Evolutionary conservation across 1,140 invertebrate species (phyloP).

Genomic region (Agrypnia vestita): DNA sequence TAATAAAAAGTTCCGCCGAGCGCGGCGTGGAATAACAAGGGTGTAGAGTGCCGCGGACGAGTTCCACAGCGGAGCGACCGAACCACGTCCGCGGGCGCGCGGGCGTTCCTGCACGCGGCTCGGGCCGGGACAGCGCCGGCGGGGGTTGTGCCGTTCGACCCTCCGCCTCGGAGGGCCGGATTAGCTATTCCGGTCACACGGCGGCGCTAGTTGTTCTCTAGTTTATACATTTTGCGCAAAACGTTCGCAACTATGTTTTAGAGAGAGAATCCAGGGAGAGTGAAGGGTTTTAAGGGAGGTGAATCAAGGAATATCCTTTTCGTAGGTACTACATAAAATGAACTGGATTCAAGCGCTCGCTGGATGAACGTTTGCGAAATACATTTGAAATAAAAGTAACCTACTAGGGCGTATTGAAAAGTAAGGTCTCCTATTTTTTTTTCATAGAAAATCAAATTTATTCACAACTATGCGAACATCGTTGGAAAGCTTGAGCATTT

Average conservation of each 20-base stretch:
- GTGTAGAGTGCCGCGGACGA: neutral
- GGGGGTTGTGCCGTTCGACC: neutral
- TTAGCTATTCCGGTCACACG: slow-evolving; percentile 7
- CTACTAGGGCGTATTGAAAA: no score
- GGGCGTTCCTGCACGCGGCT: neutral
- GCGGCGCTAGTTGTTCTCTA: neutral
- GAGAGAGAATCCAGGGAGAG: neutral
- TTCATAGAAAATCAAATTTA: no score
- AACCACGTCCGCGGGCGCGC: neutral
- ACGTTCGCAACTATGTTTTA: neutral
- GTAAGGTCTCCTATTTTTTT: no score
- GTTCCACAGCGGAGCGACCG: neutral
- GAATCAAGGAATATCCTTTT: no score
- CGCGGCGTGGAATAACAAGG: no score
- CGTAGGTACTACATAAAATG: no score
- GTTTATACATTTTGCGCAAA: slow-evolving; percentile 18
- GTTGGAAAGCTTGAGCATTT: no score
- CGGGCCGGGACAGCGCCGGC: neutral
- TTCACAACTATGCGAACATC: no score
- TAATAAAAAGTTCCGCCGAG: no score
- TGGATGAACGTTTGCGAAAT: no score
- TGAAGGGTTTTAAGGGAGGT: neutral
- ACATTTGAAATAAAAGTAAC: no score
- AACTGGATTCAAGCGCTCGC: no score
- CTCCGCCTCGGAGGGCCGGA: neutral